Conservation (phyloP, 2,113 vertebrate species). For the Hippoglossus stenolepis region DNA sequence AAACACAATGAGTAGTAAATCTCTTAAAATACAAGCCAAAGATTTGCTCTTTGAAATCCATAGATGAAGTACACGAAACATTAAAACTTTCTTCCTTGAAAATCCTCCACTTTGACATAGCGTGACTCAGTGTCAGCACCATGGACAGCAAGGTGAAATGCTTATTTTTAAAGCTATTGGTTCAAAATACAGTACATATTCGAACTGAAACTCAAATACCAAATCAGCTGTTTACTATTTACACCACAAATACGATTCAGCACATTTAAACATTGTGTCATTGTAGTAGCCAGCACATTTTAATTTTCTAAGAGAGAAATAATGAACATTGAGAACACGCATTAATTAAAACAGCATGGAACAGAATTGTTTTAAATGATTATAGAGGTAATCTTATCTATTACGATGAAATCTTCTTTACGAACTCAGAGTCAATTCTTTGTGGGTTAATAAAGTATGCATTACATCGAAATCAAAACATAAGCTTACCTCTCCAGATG, state of each 20-base stretch:
- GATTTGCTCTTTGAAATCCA: not conserved
- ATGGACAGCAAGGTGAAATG: not conserved
- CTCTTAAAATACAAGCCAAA: not conserved
- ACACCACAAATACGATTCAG: not conserved
- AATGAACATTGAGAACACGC: not conserved
- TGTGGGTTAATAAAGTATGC: no score
- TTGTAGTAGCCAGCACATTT: not conserved
- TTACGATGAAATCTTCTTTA: no score
- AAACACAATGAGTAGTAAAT: no score
- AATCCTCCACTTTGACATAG: not conserved
- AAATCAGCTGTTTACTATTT: not conserved
- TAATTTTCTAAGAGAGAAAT: not conserved
- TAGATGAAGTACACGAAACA: not conserved
- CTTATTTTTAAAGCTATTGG: not conserved
- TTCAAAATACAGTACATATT: not conserved
- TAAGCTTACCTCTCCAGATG: constrained; percentile 27
- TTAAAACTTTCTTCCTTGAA: not conserved
- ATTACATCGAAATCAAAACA: constrained; percentile 28
- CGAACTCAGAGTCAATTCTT: no score
- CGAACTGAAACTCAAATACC: not conserved
- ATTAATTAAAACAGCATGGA: not conserved
- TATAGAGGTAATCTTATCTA: no score
- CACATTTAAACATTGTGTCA: not conserved
- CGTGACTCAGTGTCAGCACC: not conserved
- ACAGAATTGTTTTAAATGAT: not conserved